Evolutionary conservation across 2,888 invertebrate genomes (phyloP).

Genomic region (Isoperla grammatica): DNA sequence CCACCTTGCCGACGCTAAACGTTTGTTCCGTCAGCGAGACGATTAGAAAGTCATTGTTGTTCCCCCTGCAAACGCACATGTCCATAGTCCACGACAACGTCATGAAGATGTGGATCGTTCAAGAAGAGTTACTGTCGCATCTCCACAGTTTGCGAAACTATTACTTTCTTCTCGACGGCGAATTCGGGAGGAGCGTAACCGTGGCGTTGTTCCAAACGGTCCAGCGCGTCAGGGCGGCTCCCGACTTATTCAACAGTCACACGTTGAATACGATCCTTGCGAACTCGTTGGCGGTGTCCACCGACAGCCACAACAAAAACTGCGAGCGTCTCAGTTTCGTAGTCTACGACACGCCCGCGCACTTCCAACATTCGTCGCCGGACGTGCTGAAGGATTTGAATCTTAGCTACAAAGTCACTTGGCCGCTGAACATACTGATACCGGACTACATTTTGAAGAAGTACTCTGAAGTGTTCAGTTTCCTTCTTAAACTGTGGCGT

Average conservation of each 20-base stretch:
- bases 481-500: conserved; percentile 66
- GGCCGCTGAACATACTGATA: conserved; percentile 74
- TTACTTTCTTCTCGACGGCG: conserved; percentile 73
- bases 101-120: conserved; percentile 60
- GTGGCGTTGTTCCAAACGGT: conserved; percentile 62
- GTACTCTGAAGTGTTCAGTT: conserved; percentile 66
- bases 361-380: conserved; percentile 41
- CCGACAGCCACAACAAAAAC: conserved; percentile 19
- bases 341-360: conserved; percentile 3
- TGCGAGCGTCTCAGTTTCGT: conserved; percentile 17
- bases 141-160: conserved; percentile 68
- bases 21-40: conserved; percentile 38
- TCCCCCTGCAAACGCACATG: conserved; percentile 63
- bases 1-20: background rate
- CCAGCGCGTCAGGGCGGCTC: conserved; percentile 57
- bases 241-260: conserved; percentile 62
- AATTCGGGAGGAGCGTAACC: conserved; percentile 68
- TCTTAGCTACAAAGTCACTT: conserved; percentile 62
- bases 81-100: conserved; percentile 67
- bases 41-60: conserved; percentile 59
- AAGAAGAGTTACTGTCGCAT: conserved; percentile 63
- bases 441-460: conserved; percentile 63
- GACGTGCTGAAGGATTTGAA: conserved; percentile 62
- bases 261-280: conserved; percentile 63
- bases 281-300: conserved; percentile 61